Conservation (phyloP, 2,888 invertebrate species). For the Chalcis sispes region DNA sequence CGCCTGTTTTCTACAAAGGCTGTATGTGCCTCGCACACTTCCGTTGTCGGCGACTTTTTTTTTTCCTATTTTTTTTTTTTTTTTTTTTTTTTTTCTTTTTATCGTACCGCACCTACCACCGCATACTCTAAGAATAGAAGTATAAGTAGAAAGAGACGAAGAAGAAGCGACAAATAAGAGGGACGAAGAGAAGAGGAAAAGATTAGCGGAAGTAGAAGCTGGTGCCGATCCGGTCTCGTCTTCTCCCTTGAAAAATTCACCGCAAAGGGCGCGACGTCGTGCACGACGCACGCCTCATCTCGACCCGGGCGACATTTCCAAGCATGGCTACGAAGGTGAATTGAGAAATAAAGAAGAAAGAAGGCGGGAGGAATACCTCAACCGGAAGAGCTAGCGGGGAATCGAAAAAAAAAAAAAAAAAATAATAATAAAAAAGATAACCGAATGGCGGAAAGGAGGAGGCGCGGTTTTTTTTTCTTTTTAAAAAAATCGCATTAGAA, state of each 20-base stretch:
- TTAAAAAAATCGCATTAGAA: background rate
- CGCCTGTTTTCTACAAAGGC: constrained; percentile 22
- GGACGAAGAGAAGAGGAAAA: constrained; percentile 8
- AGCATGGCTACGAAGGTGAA: background rate
- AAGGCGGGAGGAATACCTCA: background rate
- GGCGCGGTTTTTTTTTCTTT: no score
- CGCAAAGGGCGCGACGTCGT: constrained; percentile 28
- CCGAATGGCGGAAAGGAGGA: no score
- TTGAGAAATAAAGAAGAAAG: constrained; percentile 2
- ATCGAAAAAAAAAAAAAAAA: constrained; percentile 25
- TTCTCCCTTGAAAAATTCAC: no score
- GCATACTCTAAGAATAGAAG: no score
- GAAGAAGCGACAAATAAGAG: constrained; percentile 13
- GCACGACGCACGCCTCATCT: no score
- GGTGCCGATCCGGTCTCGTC: background rate
- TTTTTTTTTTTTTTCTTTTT: background rate
- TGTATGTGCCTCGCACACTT: constrained; percentile 13
- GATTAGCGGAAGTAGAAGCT: constrained; percentile 44
- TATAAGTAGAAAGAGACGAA: no score
- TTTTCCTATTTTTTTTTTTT: no score
- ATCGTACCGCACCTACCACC: background rate
- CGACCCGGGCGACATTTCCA: constrained; percentile 41
- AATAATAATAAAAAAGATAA: no score
- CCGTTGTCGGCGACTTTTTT: constrained; percentile 24
- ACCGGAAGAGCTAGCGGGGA: background rate